Evolutionary conservation across 2,113 vertebrate genomes (phyloP).

Genomic region (Otus sunia): DNA sequence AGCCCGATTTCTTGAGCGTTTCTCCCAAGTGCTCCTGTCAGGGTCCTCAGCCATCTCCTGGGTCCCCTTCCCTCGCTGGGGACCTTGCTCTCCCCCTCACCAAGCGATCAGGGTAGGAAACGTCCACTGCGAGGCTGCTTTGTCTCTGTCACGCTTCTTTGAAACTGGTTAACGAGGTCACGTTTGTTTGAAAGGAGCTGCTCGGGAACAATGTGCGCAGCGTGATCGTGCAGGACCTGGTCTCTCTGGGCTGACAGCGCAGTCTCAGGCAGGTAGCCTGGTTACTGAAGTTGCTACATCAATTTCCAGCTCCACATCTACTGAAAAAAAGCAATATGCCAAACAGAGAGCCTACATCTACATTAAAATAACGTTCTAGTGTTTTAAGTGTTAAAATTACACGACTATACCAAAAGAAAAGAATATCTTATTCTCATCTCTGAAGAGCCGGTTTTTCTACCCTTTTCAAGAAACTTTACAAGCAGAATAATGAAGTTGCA

Average conservation of each 20-base stretch:
- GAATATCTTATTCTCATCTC: not conserved
- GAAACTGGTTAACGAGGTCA: not conserved
- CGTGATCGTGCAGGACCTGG: too few relatives aligned
- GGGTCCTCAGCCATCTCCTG: not conserved
- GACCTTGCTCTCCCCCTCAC: accelerated
- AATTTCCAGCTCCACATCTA: not conserved
- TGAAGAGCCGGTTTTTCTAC: not conserved
- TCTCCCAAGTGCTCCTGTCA: not conserved
- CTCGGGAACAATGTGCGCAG: accelerated
- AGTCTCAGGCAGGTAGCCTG: not conserved
- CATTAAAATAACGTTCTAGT: not conserved
- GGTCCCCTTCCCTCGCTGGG: not conserved
- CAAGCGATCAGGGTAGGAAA: not conserved
- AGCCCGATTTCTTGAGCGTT: not conserved
- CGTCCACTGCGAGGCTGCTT: accelerated
- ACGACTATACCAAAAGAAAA: not conserved
- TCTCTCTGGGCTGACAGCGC: accelerated
- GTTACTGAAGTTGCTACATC: not conserved
- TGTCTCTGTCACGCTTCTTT: not conserved
- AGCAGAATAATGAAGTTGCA: not conserved
- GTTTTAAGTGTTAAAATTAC: not conserved
- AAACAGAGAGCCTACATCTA: not conserved
- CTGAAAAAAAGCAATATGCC: not conserved
- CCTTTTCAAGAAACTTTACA: not conserved
- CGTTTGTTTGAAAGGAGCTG: not conserved